These are phyloP conservation scores for Ashinkailepas kermadecensis DNA, from an alignment of 2,888 invertebrate species.

Conservation along the genomic window DNA sequence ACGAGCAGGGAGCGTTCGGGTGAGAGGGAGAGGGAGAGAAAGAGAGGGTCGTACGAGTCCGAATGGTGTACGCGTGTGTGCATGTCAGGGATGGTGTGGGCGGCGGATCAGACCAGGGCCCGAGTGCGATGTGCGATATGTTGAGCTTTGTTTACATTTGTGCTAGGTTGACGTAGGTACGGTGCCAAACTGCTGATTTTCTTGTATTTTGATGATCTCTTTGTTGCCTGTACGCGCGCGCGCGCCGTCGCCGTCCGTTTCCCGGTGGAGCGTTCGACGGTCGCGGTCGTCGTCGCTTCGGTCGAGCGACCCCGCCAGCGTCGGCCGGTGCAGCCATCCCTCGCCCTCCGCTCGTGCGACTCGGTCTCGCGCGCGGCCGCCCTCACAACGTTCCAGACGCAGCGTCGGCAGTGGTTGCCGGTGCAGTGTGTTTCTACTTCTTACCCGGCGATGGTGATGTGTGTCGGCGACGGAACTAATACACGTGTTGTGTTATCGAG, in stretches of 20 bases:
- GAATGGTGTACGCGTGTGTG: background rate
- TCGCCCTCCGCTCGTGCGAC: too few species aligned
- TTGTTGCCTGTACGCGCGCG: background rate
- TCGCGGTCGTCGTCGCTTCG: background rate
- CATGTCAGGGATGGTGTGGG: background rate
- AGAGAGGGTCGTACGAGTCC: too few species aligned
- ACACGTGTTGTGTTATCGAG: background rate
- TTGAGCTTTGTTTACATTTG: slow-evolving; percentile 15
- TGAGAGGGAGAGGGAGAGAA: too few species aligned
- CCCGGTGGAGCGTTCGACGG: background rate
- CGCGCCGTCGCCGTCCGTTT: background rate
- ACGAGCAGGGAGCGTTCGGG: background rate
- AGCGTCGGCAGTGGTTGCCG: background rate
- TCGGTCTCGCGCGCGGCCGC: background rate
- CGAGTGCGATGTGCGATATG: background rate
- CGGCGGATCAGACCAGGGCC: background rate
- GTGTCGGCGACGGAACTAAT: background rate
- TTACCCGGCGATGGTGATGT: background rate
- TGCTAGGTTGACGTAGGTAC: slow-evolving; percentile 2
- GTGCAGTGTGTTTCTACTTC: background rate
- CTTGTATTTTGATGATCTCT: slow-evolving; percentile 17
- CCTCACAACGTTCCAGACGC: background rate
- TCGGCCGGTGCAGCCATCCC: too few species aligned
- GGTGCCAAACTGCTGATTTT: slow-evolving; percentile 11
- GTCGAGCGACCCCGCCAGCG: too few species aligned